phyloP scores from a whole-genome alignment of 2,113 vertebrate species.

The Grantiella picta region DNA sequence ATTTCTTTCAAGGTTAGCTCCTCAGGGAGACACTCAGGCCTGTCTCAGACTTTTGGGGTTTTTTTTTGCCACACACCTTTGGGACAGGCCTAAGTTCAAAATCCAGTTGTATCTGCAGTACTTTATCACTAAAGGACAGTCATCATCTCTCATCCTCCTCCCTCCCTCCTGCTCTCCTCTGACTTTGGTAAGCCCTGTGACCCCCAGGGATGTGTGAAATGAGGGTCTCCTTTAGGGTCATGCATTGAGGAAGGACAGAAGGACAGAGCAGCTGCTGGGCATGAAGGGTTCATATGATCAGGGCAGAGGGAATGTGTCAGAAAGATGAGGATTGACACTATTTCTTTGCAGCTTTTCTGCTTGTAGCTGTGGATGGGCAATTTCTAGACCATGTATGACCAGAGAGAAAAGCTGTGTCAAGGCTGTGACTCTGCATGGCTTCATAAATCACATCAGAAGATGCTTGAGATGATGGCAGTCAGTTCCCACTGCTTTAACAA shows the following conservation, averaged over 20 bases:
- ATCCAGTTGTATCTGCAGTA: not conserved
- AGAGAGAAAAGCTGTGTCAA: not conserved
- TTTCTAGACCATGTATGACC: fast-evolving
- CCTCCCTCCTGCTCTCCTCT: not conserved
- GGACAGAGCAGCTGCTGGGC: not conserved
- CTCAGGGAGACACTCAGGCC: not conserved
- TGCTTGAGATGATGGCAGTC: not conserved
- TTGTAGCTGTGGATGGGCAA: not conserved
- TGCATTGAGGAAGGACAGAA: fast-evolving
- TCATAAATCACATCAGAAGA: not conserved
- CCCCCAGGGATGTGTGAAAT: not conserved
- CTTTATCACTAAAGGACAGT: not conserved
- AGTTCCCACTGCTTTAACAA: not conserved
- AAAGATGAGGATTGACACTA: not conserved
- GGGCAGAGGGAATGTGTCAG: not conserved
- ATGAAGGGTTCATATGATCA: not conserved
- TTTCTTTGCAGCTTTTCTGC: not conserved
- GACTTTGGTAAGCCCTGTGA: not conserved
- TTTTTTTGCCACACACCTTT: not conserved
- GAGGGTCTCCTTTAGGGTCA: not conserved
- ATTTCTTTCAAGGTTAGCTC: not conserved
- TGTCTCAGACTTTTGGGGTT: not conserved
- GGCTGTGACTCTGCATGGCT: not conserved
- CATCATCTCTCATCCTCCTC: not conserved
- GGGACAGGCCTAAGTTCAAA: not conserved